Conservation (phyloP, 2,888 invertebrate species). For the Heliconius erato region DNA sequence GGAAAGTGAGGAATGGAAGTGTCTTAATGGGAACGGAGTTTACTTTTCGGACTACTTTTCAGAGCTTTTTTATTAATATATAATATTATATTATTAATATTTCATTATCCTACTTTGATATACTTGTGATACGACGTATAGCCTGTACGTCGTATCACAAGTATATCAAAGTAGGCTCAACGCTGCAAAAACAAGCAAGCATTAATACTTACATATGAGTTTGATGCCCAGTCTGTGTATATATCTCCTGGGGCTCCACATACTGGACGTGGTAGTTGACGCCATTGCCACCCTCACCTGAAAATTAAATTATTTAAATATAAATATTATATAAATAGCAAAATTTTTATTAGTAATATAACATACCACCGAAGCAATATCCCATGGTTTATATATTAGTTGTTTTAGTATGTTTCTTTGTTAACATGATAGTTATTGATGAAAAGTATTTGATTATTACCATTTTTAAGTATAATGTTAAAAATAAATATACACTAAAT, state of each 20-base stretch:
- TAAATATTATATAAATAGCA: not conserved
- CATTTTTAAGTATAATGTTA: not conserved
- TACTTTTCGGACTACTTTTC: too few relatives aligned
- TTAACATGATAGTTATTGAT: not conserved
- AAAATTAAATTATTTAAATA: conserved; percentile 51
- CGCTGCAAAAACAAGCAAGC: not conserved
- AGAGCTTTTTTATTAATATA: too few relatives aligned
- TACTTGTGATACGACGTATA: not conserved
- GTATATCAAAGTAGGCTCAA: not conserved
- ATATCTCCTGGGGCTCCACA: conserved; percentile 89
- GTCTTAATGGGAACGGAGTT: too few relatives aligned
- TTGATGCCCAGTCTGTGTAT: conserved; percentile 86
- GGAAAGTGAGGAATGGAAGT: too few relatives aligned
- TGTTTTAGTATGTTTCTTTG: not conserved
- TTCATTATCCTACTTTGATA: too few relatives aligned
- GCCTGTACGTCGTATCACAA: not conserved
- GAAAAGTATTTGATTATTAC: not conserved
- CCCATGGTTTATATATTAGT: conserved; percentile 20
- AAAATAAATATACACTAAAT: not conserved
- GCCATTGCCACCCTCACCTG: conserved; percentile 86
- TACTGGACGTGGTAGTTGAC: conserved; percentile 91
- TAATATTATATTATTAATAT: too few relatives aligned
- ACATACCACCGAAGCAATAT: conserved; percentile 15
- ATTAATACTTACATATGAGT: conserved; percentile 79
- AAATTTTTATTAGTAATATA: not conserved